Percentiles rank a stretch among this genome's conserved stretches.
These are phyloP conservation scores for Antitype chi DNA, from an alignment of 2,888 invertebrate genomes.

Conservation along the genomic window DNA sequence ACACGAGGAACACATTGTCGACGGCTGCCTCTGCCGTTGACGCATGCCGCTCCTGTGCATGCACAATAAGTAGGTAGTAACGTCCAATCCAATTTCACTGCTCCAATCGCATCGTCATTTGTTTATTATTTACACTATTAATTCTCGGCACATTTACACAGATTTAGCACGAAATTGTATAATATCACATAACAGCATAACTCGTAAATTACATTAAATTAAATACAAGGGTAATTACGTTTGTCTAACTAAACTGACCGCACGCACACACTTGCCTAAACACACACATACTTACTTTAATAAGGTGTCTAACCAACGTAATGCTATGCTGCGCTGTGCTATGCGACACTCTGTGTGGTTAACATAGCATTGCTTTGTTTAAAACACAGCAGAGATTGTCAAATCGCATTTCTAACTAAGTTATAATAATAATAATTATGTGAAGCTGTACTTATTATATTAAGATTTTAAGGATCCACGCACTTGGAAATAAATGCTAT, in stretches of 20 bases:
- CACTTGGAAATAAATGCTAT: too few species aligned
- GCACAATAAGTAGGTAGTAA: neutral
- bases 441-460: too few species aligned
- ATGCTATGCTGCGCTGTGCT: neutral
- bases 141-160: conserved; percentile 28
- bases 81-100: neutral
- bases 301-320: neutral
- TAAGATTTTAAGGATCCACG: too few species aligned
- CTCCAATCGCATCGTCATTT: neutral
- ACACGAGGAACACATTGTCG: too few species aligned
- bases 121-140: conserved; percentile 16
- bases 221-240: conserved; percentile 42
- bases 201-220: conserved; percentile 50
- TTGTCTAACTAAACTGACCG: conserved; percentile 45
- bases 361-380: neutral
- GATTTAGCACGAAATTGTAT: conserved; percentile 23
- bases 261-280: conserved; percentile 19
- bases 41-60: too few species aligned
- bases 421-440: too few species aligned
- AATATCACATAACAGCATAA: conserved; percentile 29
- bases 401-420: too few species aligned
- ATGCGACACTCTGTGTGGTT: neutral
- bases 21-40: too few species aligned
- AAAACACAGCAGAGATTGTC: neutral
- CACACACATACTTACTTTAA: neutral